Percentiles rank a stretch among this genome's conserved stretches.
Evolutionary conservation across 2,113 vertebrate genomes (phyloP).

Genomic region (Rhinolophus sinicus): DNA sequence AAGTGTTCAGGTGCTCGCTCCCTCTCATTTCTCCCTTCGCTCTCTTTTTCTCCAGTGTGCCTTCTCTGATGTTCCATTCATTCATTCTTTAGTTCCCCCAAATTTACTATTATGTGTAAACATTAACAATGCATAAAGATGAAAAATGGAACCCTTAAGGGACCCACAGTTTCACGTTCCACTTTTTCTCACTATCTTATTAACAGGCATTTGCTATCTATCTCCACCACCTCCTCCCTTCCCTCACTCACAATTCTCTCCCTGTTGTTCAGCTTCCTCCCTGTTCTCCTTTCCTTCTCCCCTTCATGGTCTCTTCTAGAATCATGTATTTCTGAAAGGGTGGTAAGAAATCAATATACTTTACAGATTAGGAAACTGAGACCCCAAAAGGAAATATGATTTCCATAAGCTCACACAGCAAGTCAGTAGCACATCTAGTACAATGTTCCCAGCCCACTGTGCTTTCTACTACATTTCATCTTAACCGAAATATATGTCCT

Average conservation of each 20-base stretch:
- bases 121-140: not conserved
- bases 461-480: not conserved
- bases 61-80: not conserved
- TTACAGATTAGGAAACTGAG: not conserved
- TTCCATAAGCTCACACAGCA: not conserved
- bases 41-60: not conserved
- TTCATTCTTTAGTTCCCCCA: not conserved
- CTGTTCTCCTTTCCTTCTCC: no score
- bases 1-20: rapidly evolving
- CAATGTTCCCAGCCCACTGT: not conserved
- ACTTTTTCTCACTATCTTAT: not conserved
- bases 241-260: not conserved
- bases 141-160: not conserved
- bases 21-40: not conserved
- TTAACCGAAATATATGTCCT: not conserved
- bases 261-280: not conserved
- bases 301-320: not conserved
- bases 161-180: not conserved
- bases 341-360: not conserved
- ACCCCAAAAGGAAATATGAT: not conserved
- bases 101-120: not conserved
- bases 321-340: not conserved
- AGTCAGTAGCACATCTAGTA: not conserved
- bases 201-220: not conserved
- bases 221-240: no score